Evolutionary conservation across 2,888 invertebrate species (phyloP).

Genomic region (Dicyrtoma fusca): DNA sequence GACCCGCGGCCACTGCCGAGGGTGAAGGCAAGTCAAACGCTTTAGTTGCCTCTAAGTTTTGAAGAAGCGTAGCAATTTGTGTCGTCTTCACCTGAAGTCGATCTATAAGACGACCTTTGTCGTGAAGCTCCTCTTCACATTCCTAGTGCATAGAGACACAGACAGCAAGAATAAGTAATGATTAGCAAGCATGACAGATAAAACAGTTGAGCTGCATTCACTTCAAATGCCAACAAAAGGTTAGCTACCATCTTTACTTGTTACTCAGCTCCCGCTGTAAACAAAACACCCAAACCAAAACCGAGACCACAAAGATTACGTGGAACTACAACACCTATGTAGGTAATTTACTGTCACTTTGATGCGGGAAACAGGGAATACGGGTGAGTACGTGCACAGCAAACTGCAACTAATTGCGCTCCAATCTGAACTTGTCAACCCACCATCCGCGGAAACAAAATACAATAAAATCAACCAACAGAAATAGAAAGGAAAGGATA

Average conservation of each 20-base stretch:
- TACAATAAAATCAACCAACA: too few species aligned
- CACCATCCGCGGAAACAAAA: too few species aligned
- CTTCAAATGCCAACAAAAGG: constrained; percentile 7
- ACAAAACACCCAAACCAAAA: too few species aligned
- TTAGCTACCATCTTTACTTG: background rate
- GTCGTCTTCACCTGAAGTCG: constrained; percentile 93
- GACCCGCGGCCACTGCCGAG: constrained; percentile 22
- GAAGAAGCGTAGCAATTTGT: constrained; percentile 90
- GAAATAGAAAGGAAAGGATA: too few species aligned
- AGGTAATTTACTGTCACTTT: too few species aligned
- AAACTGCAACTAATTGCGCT: too few species aligned
- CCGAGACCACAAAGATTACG: background rate
- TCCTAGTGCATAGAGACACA: constrained; percentile 66
- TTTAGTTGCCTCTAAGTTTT: constrained; percentile 71
- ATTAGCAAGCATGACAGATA: background rate
- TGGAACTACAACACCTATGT: too few species aligned
- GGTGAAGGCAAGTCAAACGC: constrained; percentile 55
- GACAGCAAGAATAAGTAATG: background rate
- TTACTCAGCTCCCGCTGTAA: background rate
- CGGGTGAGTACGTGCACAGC: too few species aligned
- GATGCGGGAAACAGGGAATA: too few species aligned
- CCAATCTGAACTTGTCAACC: too few species aligned
- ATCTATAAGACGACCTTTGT: constrained; percentile 94
- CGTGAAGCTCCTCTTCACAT: constrained; percentile 92
- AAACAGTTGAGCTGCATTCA: background rate